Conservation (phyloP, 2,797 vertebrate species). For the Ctenopoma multispine region DNA sequence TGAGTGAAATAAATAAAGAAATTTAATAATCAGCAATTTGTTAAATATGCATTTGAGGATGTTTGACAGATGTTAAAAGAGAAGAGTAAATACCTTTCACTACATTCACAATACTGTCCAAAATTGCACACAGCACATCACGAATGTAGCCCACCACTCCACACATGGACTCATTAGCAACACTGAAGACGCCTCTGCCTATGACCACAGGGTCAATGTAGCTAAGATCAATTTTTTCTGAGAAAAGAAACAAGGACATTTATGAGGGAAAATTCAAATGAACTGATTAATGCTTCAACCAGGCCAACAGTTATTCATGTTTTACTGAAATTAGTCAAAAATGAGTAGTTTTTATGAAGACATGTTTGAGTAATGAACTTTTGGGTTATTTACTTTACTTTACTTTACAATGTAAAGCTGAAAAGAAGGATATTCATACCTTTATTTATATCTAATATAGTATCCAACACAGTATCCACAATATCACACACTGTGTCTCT, state of each 20-base stretch:
- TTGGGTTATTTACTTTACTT: slow-evolving; percentile 11
- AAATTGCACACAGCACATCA: slow-evolving; percentile 56
- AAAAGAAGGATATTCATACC: slow-evolving; percentile 49
- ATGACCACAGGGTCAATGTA: slow-evolving; percentile 73
- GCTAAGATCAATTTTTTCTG: slow-evolving; percentile 71
- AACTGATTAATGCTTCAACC: background rate
- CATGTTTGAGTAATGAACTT: background rate
- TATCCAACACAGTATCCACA: slow-evolving; percentile 50
- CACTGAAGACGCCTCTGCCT: slow-evolving; percentile 64
- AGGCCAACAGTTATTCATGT: background rate
- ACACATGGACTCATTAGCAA: slow-evolving; percentile 59
- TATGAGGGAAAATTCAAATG: background rate
- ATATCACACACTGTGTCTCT: slow-evolving; percentile 55
- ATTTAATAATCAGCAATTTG: background rate
- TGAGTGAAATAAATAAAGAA: slow-evolving; percentile 27
- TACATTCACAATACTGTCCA: slow-evolving; percentile 67
- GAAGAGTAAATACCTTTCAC: slow-evolving; percentile 65
- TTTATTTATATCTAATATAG: slow-evolving; percentile 47
- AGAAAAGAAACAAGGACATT: slow-evolving; percentile 23
- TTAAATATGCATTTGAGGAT: background rate
- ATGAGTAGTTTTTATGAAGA: background rate
- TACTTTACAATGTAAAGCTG: background rate
- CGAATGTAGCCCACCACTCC: slow-evolving; percentile 59
- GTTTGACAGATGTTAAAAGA: slow-evolving; percentile 7
- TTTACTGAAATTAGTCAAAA: background rate